A percentile compares a stretch with the other conserved stretches of the same genome.
Evolutionary conservation across 2,113 vertebrate genomes (phyloP).

Genomic region (Silurus asotus): DNA sequence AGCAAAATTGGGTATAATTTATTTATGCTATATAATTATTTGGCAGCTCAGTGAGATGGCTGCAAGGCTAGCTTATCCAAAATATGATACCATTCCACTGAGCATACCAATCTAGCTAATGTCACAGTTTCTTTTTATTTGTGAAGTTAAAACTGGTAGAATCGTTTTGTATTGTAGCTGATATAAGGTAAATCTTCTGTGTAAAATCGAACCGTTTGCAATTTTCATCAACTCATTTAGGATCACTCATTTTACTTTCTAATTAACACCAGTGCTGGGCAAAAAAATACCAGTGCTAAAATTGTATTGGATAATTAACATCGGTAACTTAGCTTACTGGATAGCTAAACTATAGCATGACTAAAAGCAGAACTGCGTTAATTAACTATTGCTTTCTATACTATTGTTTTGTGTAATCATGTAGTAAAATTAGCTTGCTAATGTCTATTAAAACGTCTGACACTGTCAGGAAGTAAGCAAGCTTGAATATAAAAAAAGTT

Average conservation of each 20-base stretch:
- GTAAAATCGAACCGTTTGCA: neutral
- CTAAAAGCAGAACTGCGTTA: neutral
- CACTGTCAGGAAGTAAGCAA: neutral
- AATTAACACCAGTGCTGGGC: no score
- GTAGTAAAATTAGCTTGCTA: neutral
- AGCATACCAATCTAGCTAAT: neutral
- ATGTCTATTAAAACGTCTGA: neutral
- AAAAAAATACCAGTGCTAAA: no score
- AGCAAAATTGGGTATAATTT: neutral
- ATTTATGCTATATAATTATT: neutral
- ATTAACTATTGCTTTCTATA: neutral
- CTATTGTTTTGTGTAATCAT: neutral
- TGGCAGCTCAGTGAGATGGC: neutral
- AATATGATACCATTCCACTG: neutral
- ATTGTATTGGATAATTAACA: neutral
- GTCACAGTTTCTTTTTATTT: neutral
- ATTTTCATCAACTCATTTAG: neutral
- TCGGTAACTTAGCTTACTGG: neutral
- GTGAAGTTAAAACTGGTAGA: neutral
- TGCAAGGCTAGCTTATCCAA: neutral
- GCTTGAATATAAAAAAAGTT: neutral
- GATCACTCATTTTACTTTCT: neutral
- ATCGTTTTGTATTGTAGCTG: neutral
- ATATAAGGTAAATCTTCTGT: neutral
- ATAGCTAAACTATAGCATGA: neutral